Percentiles rank a stretch among this genome's conserved stretches.
Conservation (phyloP, 2,888 invertebrate genomes). For the Cheilosia scutellata region DNA sequence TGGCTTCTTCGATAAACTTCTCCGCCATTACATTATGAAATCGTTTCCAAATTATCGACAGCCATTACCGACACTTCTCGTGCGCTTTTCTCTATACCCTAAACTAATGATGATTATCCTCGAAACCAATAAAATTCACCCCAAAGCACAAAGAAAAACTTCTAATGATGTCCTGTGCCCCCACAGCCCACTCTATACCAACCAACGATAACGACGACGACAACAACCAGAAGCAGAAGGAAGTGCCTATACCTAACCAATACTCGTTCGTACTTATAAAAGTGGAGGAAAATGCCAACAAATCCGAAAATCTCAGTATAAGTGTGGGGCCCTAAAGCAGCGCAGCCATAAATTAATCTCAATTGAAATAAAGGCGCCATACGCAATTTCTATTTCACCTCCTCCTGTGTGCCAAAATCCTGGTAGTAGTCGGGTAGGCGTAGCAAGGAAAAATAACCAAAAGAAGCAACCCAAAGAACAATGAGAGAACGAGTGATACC, state of each 20-base stretch:
- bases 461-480: too few species aligned
- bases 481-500: constrained; percentile 1
- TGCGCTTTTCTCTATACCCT: constrained; percentile 12
- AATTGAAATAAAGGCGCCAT: constrained; percentile 75
- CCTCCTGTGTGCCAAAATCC: constrained; percentile 32
- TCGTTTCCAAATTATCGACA: constrained; percentile 30
- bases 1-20: constrained; percentile 35
- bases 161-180: constrained; percentile 63
- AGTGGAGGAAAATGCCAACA: background rate
- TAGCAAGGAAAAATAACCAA: constrained; percentile 13
- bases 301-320: constrained; percentile 23
- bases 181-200: background rate
- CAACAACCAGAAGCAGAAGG: constrained; percentile 11
- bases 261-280: background rate
- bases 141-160: constrained; percentile 47
- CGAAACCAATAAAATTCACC: constrained; percentile 68
- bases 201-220: background rate
- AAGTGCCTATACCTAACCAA: background rate
- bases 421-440: background rate
- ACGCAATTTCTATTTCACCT: constrained; percentile 67
- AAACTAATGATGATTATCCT: constrained; percentile 67
- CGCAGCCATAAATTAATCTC: constrained; percentile 71
- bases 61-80: constrained; percentile 2
- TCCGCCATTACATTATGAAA: constrained; percentile 16
- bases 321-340: constrained; percentile 1